Conservation (phyloP, 2,797 vertebrate genomes). For the Pangasius mekongensis region DNA sequence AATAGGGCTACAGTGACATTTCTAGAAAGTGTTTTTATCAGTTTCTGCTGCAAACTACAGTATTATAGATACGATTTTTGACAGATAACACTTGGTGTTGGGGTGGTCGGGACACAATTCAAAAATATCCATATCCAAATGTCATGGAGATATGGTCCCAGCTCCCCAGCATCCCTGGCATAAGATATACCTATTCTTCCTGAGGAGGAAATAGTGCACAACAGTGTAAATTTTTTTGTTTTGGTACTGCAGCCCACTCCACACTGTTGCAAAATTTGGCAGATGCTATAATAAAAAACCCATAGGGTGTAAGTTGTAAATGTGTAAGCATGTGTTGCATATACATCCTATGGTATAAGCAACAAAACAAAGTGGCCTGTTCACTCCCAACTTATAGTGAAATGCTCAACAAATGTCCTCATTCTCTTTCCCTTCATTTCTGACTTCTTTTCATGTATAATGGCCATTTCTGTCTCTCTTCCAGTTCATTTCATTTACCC, state of each 20-base stretch:
- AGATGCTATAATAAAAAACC: not conserved
- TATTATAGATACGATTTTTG: not conserved
- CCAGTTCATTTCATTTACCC: conserved; percentile 42
- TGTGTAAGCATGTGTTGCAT: not conserved
- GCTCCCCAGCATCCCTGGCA: not conserved
- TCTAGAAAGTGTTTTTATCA: not conserved
- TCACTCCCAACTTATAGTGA: not conserved
- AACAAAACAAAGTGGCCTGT: not conserved
- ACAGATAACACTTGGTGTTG: not conserved
- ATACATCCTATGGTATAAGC: not conserved
- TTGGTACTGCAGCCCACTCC: not conserved
- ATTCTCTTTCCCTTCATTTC: conserved; percentile 63
- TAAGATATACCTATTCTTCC: not conserved
- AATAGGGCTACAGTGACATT: not conserved
- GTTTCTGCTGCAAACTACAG: too few relatives aligned
- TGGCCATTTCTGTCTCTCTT: conserved; percentile 58
- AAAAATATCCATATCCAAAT: not conserved
- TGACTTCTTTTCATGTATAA: conserved; percentile 66
- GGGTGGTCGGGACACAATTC: not conserved
- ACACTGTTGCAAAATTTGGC: not conserved
- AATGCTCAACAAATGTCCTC: not conserved
- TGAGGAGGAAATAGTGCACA: not conserved
- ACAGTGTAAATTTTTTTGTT: not conserved
- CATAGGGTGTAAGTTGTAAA: not conserved
- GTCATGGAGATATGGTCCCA: not conserved